Evolutionary conservation across 2,888 invertebrate species (phyloP).

Genomic region (Drosophila kanekoi): DNA sequence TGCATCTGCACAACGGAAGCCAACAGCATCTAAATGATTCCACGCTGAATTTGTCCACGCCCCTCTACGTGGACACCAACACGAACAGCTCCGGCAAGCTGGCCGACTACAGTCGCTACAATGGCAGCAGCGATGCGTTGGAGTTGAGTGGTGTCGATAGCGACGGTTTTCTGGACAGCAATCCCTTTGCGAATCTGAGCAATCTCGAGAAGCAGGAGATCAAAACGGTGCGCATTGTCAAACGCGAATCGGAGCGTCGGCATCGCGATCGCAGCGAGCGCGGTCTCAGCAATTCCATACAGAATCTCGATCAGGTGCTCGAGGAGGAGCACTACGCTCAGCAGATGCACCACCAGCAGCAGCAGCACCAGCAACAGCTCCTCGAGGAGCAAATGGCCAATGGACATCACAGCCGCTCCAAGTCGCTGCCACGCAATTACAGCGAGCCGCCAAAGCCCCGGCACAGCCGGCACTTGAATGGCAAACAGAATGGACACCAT

Average conservation of each 20-base stretch:
- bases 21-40: slow-evolving; percentile 88
- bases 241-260: slow-evolving; percentile 94
- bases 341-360: slow-evolving; percentile 42
- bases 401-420: slow-evolving; percentile 85
- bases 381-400: slow-evolving; percentile 77
- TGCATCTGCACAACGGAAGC: slow-evolving; percentile 88
- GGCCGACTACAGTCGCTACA: slow-evolving; percentile 81
- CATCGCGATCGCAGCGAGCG: slow-evolving; percentile 92
- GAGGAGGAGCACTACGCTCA: slow-evolving; percentile 84
- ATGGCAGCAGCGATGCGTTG: slow-evolving; percentile 83
- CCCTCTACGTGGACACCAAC: slow-evolving; percentile 90
- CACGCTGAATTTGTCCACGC: slow-evolving; percentile 85
- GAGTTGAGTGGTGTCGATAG: slow-evolving; percentile 84
- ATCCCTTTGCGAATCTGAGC: slow-evolving; percentile 87
- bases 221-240: slow-evolving; percentile 96
- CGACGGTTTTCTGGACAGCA: slow-evolving; percentile 84
- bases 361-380: slow-evolving; percentile 50
- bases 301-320: slow-evolving; percentile 85
- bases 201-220: slow-evolving; percentile 94
- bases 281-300: slow-evolving; percentile 84
- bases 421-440: slow-evolving; percentile 86
- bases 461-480: slow-evolving; percentile 67
- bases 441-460: slow-evolving; percentile 80
- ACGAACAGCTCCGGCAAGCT: slow-evolving; percentile 85
- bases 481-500: slow-evolving; percentile 67